Evolutionary conservation across 2,113 vertebrate genomes (phyloP), one percentile per base, ranked within the genome.

Genomic region (Indicator maculatus): DNA sequence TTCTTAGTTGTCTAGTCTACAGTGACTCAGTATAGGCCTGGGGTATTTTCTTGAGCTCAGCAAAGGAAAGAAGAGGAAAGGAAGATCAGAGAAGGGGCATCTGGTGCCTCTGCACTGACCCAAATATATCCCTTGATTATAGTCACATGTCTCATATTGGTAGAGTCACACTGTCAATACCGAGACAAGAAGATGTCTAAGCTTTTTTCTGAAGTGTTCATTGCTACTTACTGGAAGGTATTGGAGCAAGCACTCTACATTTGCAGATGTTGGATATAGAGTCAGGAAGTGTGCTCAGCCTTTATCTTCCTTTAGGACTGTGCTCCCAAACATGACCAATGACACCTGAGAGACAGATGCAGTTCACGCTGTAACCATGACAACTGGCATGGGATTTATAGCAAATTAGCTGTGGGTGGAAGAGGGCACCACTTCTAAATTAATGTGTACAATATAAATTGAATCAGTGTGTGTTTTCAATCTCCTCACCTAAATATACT

Each of bases 1-100:
- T 75, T 59, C 31, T 79, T 61, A 41, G 15, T 30, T 81, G 13
- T 86, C 45, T 61, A 11, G 28, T 78, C 12, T 23, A 36, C 20
- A 0, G 0, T 58, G 31, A 61, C 39, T 77, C 7, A 11, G 5
- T 47, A 11, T 33, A 85, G 44, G 33, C 44, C 64, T 11, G 1
- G 4, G 16, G 39, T 59, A 70, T 61, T 79, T 85, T 82, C 52
- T 47, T 70, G 27, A 88, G 36, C 27, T 65, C 75, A 85, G 18
- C 27, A 83, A 82, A 79, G 50, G 33, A 61, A 15, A 78, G 28
- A 53, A 21, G 28, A 56, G 36, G 20, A 27, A 11, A 93, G 16
- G 31, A 87, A 73, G 5, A 76, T 19, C 33, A 82, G 28, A 82
- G 61, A 64, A 75, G 30, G 17, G 24, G 39, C 14, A 82, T 11